Evolutionary conservation across 2,888 invertebrate genomes (phyloP), one percentile per base, ranked within the genome.

Genomic region (Chrysotoxum bicinctum): DNA sequence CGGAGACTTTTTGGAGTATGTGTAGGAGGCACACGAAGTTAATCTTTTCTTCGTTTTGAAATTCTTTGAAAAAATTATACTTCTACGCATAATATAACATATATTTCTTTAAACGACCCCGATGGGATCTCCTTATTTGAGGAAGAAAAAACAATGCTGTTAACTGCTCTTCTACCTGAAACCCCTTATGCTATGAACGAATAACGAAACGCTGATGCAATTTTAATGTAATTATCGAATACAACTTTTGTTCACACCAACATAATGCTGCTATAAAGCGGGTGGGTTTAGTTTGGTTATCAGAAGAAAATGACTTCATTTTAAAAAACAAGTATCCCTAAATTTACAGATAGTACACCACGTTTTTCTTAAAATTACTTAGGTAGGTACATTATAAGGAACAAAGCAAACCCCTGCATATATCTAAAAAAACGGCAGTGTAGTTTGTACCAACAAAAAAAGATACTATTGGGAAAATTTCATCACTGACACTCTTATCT

Each of bases 191-290:
- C 23, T 2, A 14, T 30, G 14, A 0, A 30, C 23, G 32, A 48
- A 62, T 32, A n/a, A n/a, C n/a, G 43, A 50, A 40, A 43, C 26
- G 48, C 56, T 66, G 66, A 70, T 68, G 79, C 66, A 68, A 74
- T 62, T 68, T 52, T 26, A 73, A 48, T 40, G 14, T 48, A 56
- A 48, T 48, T 60, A 23, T 7, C 10, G 23, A 12, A 66, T 23
- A 16, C n/a, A 37, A 19, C 14, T 50, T 52, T 35, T 43, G 9
- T n/a, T 50, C 32, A 6, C 12, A 58, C 45, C 3, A 19, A 19
- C 19, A n/a, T 37, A 19, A 4, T 10, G 14, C 7, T 23, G 37
- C 6, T 21, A 16, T 26, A 12, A 45, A 30, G 45, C 45, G 64
- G 64, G 40, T 40, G n/a, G 23, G 9, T 54, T 50, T 16, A 54